Base-by-base conservation (phyloP, 2,113 vertebrate genomes). In the Nanger granti region DNA sequence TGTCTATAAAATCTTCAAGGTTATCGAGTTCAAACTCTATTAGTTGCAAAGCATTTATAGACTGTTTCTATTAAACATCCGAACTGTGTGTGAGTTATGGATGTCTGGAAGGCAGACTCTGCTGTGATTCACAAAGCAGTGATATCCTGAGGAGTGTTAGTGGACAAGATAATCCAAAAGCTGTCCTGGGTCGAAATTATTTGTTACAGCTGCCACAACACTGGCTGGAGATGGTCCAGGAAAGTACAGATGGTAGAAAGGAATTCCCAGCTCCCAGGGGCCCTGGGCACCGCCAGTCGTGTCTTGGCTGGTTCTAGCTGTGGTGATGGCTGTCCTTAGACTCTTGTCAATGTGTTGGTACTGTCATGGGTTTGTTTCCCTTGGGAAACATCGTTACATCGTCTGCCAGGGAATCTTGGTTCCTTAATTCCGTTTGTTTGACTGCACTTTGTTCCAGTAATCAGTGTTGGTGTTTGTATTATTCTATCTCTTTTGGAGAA, bases 141-240 rank as follows among this genome's bases (percentile, higher is more conserved):
- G 91, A 37, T 22, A 4, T 41, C 69, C 8, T 49, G 15, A 66
- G 29, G 49, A 54, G 60, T 2, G 2, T 69, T 64, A 87, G 31
- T 6, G 52, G 80, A 85, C 37, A 22, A 8, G 18, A 73, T 59
- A 57, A n/a, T 49, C 82, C 29, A n/a, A 49, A n/a, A 15, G 59
- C 73, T 96, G 73, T 95, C 94, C 97, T 55, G 41, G 79, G 37
- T 55, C 93, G 84, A 92, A 95, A 54, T 37, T 37, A 91, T 34
- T 22, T 28, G 1, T 49, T 44, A 49, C 3, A 26, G 89, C 54
- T 54, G 60, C 88, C 66, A 86, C 69, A 49, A 20, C 34, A 5
- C 73, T 24, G 73, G 82, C 55, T 91, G 80, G 64, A 94, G 93
- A 49, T 41, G 26, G 52, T 8, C 26, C 80, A 80, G 88, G 95